These are phyloP conservation scores for Drosophila nasuta DNA, from an alignment of 1,140 invertebrate genomes.

Conservation along the genomic window DNA sequence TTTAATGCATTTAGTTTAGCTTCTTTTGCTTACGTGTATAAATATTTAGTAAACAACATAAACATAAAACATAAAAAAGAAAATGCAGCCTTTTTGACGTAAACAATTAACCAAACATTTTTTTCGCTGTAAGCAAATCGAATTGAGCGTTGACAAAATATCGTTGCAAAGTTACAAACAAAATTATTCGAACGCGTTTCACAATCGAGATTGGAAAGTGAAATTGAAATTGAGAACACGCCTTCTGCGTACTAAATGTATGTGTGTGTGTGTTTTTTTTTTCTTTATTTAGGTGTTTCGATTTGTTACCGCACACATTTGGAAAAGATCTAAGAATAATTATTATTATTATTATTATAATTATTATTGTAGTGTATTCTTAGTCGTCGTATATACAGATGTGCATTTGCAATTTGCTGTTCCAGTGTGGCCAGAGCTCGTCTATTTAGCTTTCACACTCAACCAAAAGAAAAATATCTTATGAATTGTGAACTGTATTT, in stretches of 20 bases:
- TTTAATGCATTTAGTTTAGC: constrained; percentile 69
- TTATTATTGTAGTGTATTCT: constrained; percentile 29
- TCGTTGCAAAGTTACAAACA: constrained; percentile 28
- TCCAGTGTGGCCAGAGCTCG: constrained; percentile 19
- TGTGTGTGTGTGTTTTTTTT: background rate
- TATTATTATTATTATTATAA: constrained; percentile 6
- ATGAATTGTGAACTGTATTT: constrained; percentile 24
- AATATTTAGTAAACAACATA: constrained; percentile 39
- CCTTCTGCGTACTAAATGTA: constrained; percentile 1
- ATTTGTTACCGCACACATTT: constrained; percentile 36
- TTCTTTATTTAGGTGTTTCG: constrained; percentile 16
- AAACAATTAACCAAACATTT: constrained; percentile 21
- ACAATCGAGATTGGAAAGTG: background rate
- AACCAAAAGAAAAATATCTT: constrained; percentile 8
- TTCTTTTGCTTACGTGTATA: constrained; percentile 60
- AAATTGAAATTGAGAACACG: background rate
- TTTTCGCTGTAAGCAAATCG: constrained; percentile 41
- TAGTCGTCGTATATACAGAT: constrained; percentile 20
- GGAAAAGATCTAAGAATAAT: constrained; percentile 25
- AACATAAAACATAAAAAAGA: constrained; percentile 3
- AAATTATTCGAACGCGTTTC: background rate
- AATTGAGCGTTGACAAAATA: constrained; percentile 9
- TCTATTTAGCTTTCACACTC: constrained; percentile 13
- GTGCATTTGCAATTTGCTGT: constrained; percentile 18
- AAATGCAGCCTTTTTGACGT: constrained; percentile 50